Percentiles rank a stretch among this genome's conserved stretches.
phyloP scores from a whole-genome alignment of 2,888 invertebrate genomes.

The Choreutis nemorana region DNA sequence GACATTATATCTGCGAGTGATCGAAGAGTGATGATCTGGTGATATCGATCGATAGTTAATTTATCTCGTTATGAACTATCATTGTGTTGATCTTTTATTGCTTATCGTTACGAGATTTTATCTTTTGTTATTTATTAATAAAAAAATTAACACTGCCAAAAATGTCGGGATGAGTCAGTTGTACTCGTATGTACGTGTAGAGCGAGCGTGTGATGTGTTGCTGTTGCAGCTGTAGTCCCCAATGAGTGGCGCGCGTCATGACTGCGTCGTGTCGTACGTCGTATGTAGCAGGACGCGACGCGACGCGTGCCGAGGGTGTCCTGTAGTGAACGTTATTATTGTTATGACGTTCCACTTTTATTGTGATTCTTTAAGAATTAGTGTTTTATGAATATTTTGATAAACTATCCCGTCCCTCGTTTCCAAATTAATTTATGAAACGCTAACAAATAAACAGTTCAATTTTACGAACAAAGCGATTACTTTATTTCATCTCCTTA shows the following conservation, averaged over 20 bases:
- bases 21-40: too few species aligned
- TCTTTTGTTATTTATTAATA: too few species aligned
- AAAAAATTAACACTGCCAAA: too few species aligned
- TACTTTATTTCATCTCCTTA: slow-evolving; percentile 17
- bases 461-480: slow-evolving; percentile 15
- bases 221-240: neutral
- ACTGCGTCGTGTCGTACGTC: neutral
- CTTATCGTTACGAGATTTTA: too few species aligned
- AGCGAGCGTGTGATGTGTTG: slow-evolving; percentile 8
- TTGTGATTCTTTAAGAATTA: slow-evolving; percentile 12
- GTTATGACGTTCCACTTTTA: slow-evolving; percentile 8
- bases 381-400: slow-evolving; percentile 28
- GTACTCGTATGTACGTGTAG: too few species aligned
- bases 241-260: too few species aligned
- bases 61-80: slow-evolving; percentile 11
- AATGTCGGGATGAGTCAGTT: too few species aligned
- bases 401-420: slow-evolving; percentile 59
- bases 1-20: too few species aligned
- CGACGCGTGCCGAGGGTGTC: slow-evolving; percentile 2
- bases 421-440: slow-evolving; percentile 42
- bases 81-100: slow-evolving; percentile 11
- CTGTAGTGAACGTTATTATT: slow-evolving; percentile 8
- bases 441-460: slow-evolving; percentile 39
- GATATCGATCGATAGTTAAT: too few species aligned
- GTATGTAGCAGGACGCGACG: neutral